Percentiles rank a stretch among this genome's conserved stretches.
Conservation (phyloP, 2,113 vertebrate species). For the Rynchops niger region DNA sequence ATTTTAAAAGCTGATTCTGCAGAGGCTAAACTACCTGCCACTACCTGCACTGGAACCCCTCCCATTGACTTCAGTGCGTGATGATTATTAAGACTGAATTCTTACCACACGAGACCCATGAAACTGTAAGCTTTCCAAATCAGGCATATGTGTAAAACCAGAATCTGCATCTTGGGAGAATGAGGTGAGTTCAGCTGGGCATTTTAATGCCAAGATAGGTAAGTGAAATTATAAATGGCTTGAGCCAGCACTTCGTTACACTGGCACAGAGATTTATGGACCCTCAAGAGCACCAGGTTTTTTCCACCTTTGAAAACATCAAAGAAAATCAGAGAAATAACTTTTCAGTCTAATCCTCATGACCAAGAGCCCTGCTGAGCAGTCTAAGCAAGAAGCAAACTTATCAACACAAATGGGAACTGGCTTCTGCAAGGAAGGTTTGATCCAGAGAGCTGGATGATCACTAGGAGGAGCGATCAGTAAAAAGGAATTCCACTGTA, state of each 20-base stretch:
- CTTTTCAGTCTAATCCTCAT: constrained; percentile 24
- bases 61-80: not conserved
- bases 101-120: not conserved
- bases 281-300: not conserved
- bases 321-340: constrained; percentile 56
- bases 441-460: not conserved
- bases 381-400: constrained; percentile 5
- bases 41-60: not conserved
- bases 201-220: constrained; percentile 36
- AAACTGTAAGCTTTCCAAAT: constrained; percentile 32
- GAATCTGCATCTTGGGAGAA: constrained; percentile 31
- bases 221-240: constrained; percentile 48
- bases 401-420: constrained; percentile 10
- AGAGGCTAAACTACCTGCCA: not conserved
- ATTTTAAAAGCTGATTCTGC: not conserved
- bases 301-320: constrained; percentile 43
- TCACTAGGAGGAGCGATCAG: not conserved
- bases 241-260: not conserved
- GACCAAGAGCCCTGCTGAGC: constrained; percentile 10
- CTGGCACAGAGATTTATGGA: constrained; percentile 18
- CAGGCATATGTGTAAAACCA: constrained; percentile 11
- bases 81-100: constrained; percentile 24
- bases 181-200: not conserved
- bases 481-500: constrained; percentile 1
- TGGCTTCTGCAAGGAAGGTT: constrained; percentile 25